Percentiles rank a stretch among this genome's conserved stretches.
Conservation (phyloP, 1,140 invertebrate genomes). For the Gonatopus flavifemur region DNA sequence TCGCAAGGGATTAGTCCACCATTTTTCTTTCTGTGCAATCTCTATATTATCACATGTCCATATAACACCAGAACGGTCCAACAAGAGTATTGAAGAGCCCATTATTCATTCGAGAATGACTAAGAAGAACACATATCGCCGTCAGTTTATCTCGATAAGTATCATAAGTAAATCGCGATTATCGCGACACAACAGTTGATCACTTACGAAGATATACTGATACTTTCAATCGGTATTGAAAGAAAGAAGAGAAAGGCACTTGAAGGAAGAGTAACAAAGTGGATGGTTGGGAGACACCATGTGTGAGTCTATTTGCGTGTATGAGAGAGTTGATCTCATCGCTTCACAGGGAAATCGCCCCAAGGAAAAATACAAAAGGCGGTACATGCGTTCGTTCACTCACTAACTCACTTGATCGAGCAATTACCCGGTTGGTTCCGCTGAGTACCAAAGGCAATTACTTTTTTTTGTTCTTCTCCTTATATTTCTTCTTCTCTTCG, state of each 20-base stretch:
- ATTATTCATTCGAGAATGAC: too few relatives aligned
- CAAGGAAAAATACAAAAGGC: slow-evolving; percentile 34
- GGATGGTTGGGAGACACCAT: slow-evolving; percentile 14
- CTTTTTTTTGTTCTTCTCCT: slow-evolving; percentile 17
- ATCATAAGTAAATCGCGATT: slow-evolving; percentile 41
- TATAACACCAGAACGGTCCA: too few relatives aligned
- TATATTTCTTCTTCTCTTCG: slow-evolving; percentile 12
- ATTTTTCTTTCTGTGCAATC: too few relatives aligned
- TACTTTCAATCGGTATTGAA: too few relatives aligned
- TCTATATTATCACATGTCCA: too few relatives aligned
- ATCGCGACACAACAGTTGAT: slow-evolving; percentile 24
- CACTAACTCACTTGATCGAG: slow-evolving; percentile 21
- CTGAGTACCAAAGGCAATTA: slow-evolving; percentile 14
- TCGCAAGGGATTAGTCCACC: too few relatives aligned
- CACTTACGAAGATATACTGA: too few relatives aligned
- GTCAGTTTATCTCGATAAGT: too few relatives aligned
- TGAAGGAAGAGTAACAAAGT: neutral
- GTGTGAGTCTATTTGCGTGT: too few relatives aligned
- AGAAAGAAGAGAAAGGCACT: too few relatives aligned
- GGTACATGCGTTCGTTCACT: slow-evolving; percentile 17
- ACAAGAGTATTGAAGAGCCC: too few relatives aligned
- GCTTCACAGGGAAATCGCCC: slow-evolving; percentile 30
- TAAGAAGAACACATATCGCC: too few relatives aligned
- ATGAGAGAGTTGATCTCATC: slow-evolving; percentile 15
- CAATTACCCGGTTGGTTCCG: slow-evolving; percentile 38